Evolutionary conservation across 2,113 vertebrate genomes (phyloP).

Genomic region (Albula glossodonta): DNA sequence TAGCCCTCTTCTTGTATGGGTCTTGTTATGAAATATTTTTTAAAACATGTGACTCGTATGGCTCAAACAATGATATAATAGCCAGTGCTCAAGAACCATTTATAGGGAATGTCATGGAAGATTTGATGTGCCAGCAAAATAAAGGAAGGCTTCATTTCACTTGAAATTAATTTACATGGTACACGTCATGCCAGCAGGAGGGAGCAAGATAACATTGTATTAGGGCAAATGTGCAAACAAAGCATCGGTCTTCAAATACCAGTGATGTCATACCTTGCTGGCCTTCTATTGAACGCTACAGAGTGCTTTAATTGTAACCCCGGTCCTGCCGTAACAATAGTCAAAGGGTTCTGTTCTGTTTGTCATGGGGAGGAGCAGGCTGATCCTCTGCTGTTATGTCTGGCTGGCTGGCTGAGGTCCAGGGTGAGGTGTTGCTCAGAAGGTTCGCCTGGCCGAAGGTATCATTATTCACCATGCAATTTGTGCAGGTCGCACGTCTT

Average conservation of each 20-base stretch:
- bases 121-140: background rate
- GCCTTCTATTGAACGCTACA: background rate
- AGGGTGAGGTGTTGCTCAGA: background rate
- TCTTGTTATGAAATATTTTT: background rate
- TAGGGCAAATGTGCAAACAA: background rate
- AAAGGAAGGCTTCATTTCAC: background rate
- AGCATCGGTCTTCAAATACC: background rate
- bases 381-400: background rate
- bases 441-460: background rate
- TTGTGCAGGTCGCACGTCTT: background rate
- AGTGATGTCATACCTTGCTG: slow-evolving; percentile 7
- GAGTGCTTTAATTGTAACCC: background rate
- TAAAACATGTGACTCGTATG: background rate
- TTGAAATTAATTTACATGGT: background rate
- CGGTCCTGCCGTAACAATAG: background rate
- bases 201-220: slow-evolving; percentile 3
- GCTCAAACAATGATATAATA: background rate
- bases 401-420: slow-evolving; percentile 8
- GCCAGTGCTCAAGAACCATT: background rate
- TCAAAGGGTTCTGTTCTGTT: background rate
- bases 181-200: background rate
- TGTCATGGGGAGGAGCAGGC: background rate
- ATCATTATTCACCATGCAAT: background rate
- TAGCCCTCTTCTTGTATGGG: background rate
- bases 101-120: background rate